Conservation (phyloP, 2,797 vertebrate species). For the Eutrigla gurnardus region DNA sequence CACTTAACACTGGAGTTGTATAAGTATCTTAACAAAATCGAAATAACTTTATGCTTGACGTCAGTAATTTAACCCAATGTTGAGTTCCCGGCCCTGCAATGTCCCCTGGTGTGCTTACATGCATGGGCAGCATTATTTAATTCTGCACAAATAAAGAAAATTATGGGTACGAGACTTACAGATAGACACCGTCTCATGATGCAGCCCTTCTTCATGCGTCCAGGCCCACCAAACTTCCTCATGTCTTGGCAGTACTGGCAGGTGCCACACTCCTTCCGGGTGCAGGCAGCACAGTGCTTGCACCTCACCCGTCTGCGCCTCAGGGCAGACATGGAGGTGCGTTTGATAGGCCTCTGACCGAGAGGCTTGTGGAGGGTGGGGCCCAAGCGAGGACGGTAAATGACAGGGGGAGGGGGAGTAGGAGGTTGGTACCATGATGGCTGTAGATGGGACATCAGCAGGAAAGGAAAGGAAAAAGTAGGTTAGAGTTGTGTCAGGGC, state of each 20-base stretch:
- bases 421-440: constrained; percentile 85
- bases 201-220: constrained; percentile 96
- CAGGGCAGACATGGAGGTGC: constrained; percentile 77
- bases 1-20: not conserved
- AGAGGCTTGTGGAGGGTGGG: constrained; percentile 48
- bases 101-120: not conserved
- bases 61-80: not conserved
- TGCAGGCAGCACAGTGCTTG: constrained; percentile 93
- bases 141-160: not conserved
- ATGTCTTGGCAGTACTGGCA: constrained; percentile 97
- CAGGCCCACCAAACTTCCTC: constrained; percentile 96
- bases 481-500: not conserved
- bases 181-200: constrained; percentile 92
- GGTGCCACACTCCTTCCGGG: constrained; percentile 92
- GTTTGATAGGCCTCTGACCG: constrained; percentile 67
- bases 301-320: constrained; percentile 93
- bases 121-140: not conserved
- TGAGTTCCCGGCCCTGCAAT: not conserved
- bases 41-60: not conserved
- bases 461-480: not conserved
- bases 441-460: constrained; percentile 55
- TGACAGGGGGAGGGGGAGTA: constrained; percentile 42
- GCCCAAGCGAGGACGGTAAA: constrained; percentile 80
- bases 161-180: constrained; percentile 82
- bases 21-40: no score